Percentiles rank a stretch among this genome's conserved stretches.
Evolutionary conservation across 2,113 vertebrate genomes (phyloP).

Genomic region (Clarias batrachus): DNA sequence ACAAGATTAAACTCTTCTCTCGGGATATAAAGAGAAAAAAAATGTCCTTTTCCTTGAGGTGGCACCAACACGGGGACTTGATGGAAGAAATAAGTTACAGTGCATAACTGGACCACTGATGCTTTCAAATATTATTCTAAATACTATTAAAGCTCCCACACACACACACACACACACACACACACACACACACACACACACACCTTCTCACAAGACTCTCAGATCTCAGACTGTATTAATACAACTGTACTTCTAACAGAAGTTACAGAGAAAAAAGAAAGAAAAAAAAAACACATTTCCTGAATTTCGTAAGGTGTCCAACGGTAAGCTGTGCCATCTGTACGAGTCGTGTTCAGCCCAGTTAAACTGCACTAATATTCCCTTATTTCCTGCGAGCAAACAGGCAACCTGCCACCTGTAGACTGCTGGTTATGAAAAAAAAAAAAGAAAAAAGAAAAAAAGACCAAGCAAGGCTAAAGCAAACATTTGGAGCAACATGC

Average conservation of each 20-base stretch:
- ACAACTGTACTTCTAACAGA: neutral
- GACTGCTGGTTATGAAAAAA: neutral
- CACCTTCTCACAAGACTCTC: neutral
- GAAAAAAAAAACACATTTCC: neutral
- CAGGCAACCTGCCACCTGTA: neutral
- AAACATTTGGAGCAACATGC: slow-evolving; percentile 27
- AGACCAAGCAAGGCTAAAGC: slow-evolving; percentile 4
- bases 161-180: neutral
- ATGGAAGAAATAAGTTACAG: neutral
- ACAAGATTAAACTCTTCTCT: neutral
- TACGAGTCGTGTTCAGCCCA: neutral
- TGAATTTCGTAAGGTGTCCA: neutral
- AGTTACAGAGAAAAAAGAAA: too few species aligned
- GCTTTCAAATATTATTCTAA: neutral
- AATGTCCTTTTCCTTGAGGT: neutral
- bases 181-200: neutral
- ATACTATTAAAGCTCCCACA: neutral
- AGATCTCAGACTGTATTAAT: neutral
- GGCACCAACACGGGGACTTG: neutral
- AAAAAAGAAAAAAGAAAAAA: slow-evolving; percentile 32
- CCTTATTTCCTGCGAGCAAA: neutral
- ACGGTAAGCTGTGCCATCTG: neutral
- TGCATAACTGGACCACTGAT: neutral
- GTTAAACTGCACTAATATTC: neutral
- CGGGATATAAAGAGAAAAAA: neutral